Percentiles rank a stretch among this genome's conserved stretches.
phyloP scores from a whole-genome alignment of 2,113 vertebrate species.

The Festucalex cinctus region DNA sequence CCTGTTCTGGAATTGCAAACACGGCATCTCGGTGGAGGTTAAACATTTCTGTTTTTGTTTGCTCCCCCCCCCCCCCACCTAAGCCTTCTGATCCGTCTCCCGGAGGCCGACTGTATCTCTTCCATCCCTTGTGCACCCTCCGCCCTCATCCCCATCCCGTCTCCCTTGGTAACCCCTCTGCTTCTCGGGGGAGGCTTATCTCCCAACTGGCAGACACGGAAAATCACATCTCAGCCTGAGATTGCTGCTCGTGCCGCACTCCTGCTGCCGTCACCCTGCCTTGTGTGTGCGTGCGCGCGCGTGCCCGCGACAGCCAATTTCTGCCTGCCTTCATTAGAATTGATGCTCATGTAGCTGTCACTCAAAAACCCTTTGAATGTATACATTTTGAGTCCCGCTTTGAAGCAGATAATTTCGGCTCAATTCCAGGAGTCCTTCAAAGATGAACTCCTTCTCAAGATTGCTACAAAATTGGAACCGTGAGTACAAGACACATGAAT shows the following conservation, averaged over 20 bases:
- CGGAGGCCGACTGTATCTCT: neutral
- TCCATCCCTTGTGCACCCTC: neutral
- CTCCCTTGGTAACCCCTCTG: neutral
- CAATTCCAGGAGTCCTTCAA: neutral
- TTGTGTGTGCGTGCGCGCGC: neutral
- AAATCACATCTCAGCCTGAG: constrained; percentile 1
- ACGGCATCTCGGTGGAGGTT: neutral
- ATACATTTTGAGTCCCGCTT: neutral
- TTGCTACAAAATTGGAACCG: neutral
- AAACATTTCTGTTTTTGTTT: constrained; percentile 1
- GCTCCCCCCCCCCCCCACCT: neutral
- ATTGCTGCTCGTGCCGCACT: neutral
- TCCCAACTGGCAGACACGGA: neutral
- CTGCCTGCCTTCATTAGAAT: neutral
- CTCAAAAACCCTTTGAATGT: constrained; percentile 1
- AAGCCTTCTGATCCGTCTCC: neutral
- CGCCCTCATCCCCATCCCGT: neutral
- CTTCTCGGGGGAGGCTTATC: neutral
- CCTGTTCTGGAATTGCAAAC: neutral
- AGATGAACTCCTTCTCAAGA: neutral
- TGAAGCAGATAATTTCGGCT: neutral
- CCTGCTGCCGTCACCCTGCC: neutral
- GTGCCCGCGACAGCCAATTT: neutral
- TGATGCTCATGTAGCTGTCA: neutral
- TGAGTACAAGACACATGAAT: neutral